phyloP scores from a whole-genome alignment of 1,140 invertebrate genomes.

The Hyposmocoma kahamanoa region DNA sequence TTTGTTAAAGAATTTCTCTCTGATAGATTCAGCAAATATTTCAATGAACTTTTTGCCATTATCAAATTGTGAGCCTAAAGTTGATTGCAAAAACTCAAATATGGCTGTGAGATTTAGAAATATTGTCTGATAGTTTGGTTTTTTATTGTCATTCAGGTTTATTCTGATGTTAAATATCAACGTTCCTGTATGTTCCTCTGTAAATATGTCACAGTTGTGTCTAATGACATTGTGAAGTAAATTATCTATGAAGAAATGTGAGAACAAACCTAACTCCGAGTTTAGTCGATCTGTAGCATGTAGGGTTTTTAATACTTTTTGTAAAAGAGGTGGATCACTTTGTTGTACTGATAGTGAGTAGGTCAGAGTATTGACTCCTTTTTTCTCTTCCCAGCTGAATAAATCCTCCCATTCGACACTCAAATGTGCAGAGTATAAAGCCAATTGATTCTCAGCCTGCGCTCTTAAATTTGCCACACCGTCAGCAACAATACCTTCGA shows the following conservation, averaged over 20 bases:
- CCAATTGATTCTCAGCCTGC: slow-evolving; percentile 48
- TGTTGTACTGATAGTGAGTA: slow-evolving; percentile 57
- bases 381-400: slow-evolving; percentile 51
- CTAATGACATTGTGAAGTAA: slow-evolving; percentile 50
- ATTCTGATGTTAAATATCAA: slow-evolving; percentile 62
- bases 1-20: slow-evolving; percentile 50
- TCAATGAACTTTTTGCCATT: slow-evolving; percentile 48
- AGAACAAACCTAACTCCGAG: slow-evolving; percentile 48
- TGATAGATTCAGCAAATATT: slow-evolving; percentile 45
- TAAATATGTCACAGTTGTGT: slow-evolving; percentile 63
- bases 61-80: slow-evolving; percentile 47
- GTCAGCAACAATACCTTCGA: slow-evolving; percentile 39
- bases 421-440: slow-evolving; percentile 44
- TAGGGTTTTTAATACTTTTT: slow-evolving; percentile 52
- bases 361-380: slow-evolving; percentile 36
- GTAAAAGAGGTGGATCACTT: slow-evolving; percentile 41
- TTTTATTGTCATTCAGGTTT: slow-evolving; percentile 38
- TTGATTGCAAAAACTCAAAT: slow-evolving; percentile 62
- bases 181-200: slow-evolving; percentile 51
- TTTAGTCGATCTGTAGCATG: slow-evolving; percentile 45
- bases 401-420: slow-evolving; percentile 61
- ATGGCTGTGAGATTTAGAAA: slow-evolving; percentile 62
- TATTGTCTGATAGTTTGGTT: slow-evolving; percentile 56
- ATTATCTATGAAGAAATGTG: slow-evolving; percentile 54
- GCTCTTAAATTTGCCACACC: slow-evolving; percentile 37